A percentile compares a stretch with the other conserved stretches of the same genome.
These are phyloP conservation scores for Montipora sp. DNA, from an alignment of 64 coral and sea anemone species.

Conservation along the genomic window DNA sequence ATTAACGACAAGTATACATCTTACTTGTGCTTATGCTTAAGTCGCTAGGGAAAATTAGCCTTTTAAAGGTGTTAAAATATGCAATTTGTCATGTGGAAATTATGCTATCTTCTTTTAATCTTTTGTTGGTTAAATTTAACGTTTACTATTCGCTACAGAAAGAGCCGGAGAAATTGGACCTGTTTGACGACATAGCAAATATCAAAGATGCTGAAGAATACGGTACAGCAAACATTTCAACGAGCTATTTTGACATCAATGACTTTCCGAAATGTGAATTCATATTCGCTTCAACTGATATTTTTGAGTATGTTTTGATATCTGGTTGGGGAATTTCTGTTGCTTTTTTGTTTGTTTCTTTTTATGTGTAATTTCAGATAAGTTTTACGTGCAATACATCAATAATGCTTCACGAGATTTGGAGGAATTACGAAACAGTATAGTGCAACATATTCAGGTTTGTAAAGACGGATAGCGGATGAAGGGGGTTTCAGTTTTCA, in stretches of 20 bases:
- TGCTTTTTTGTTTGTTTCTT: background rate
- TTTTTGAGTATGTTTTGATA: too few species aligned
- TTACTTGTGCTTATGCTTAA: too few species aligned
- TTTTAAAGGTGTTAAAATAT: background rate
- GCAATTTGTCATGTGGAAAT: background rate
- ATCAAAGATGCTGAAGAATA: slow-evolving; percentile 43
- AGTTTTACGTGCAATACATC: slow-evolving; percentile 69
- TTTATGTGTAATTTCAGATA: slow-evolving; percentile 35
- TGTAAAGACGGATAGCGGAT: background rate
- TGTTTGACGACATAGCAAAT: slow-evolving; percentile 15
- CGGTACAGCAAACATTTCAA: background rate
- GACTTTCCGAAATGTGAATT: background rate
- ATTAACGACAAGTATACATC: too few species aligned
- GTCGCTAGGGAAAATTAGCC: too few species aligned
- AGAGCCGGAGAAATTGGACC: slow-evolving; percentile 10
- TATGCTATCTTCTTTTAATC: background rate
- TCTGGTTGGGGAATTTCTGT: background rate
- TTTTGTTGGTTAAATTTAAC: too few species aligned
- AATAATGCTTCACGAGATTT: slow-evolving; percentile 58
- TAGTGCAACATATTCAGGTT: slow-evolving; percentile 30
- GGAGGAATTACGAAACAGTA: slow-evolving; percentile 16
- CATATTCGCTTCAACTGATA: too few species aligned
- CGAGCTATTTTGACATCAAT: background rate
- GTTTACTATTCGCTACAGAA: background rate
- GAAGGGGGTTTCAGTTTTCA: background rate